Percentiles rank a stretch among this genome's conserved stretches.
Evolutionary conservation across 2,113 vertebrate species (phyloP).

Genomic region (Phaetusa simplex): DNA sequence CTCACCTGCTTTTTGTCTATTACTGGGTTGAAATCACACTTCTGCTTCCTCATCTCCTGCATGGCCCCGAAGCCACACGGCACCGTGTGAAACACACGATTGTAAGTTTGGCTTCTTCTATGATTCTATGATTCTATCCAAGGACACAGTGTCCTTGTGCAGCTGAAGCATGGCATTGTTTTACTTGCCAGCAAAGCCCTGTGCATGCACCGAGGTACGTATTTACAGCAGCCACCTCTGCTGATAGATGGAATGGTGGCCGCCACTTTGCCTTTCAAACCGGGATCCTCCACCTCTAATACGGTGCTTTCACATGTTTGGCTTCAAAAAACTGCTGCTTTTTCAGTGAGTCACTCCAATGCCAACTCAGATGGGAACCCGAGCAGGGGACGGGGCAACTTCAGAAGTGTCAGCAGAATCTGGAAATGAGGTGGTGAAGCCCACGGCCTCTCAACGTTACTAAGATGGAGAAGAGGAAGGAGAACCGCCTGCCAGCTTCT

Average conservation of each 20-base stretch:
- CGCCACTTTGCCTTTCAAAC: not conserved
- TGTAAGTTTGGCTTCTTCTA: not conserved
- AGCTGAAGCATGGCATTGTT: not conserved
- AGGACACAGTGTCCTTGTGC: not conserved
- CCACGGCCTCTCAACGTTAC: not conserved
- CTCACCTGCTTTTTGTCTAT: not conserved
- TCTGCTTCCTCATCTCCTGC: not conserved
- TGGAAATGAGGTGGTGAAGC: not conserved
- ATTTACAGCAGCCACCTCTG: not conserved
- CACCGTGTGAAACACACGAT: not conserved
- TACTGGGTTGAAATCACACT: not conserved
- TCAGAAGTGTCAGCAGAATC: not conserved
- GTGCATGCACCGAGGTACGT: not conserved
- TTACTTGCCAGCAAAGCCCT: not conserved
- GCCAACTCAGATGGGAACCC: not conserved
- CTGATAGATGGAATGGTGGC: not conserved
- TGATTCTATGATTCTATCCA: not conserved
- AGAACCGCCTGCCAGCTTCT: not conserved
- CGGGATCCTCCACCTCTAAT: not conserved
- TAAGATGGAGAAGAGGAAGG: not conserved
- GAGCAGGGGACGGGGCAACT: not conserved
- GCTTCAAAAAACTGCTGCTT: not conserved
- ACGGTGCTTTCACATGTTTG: not conserved
- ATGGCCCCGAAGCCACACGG: not conserved
- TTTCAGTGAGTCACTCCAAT: not conserved